Base-by-base conservation (phyloP, 2,113 vertebrate species). In the Poeciliopsis turrubarensis region DNA sequence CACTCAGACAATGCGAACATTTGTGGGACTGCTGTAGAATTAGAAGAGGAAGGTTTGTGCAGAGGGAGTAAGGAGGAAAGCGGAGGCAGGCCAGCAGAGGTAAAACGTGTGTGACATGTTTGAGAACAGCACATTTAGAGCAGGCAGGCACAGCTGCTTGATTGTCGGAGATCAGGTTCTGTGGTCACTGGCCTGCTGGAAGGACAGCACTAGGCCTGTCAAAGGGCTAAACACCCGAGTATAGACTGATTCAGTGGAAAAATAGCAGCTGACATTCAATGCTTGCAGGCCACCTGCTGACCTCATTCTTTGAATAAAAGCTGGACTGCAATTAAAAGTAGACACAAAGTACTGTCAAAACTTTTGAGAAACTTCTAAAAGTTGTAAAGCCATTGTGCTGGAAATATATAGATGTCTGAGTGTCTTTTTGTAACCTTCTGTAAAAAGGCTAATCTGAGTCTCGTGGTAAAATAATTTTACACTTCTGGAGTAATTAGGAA, bases 191-290 rank as follows among this genome's bases (percentile, higher is more conserved):
- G 72, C 77, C 73, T 79, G 82, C 83, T 75, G 10, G 47, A 86
- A 87, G 82, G 83, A 83, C 88, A 25, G 70, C 73, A 78, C 81
- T 85, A 90, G 87, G 88, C 82, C 80, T 80, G 90, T 90, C 87
- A 88, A 78, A 86, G 81, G 76, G 79, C 87, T 89, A 80, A 90
- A 89, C 89, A 89, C 83, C 78, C 65, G 81, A 86, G 91, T 72
- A 47, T 80, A 80, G 87, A 78, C 78, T 80, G 87, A 78, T 86
- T 86, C 81, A 88, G 83, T 83, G 91, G 92, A 92, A 93, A 93
- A 92, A 87, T 88, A 89, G 86, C 89, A 86, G 86, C 88, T 92
- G 92, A 93, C 90, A 93, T 81, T 85, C 82, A 79, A 90, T 54
- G 89, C 92, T 85, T 17, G 57, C 34, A 51, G 82, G 83, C 86